phyloP scores from a whole-genome alignment of 2,113 vertebrate species.

The Phylloscopus trochiloides region DNA sequence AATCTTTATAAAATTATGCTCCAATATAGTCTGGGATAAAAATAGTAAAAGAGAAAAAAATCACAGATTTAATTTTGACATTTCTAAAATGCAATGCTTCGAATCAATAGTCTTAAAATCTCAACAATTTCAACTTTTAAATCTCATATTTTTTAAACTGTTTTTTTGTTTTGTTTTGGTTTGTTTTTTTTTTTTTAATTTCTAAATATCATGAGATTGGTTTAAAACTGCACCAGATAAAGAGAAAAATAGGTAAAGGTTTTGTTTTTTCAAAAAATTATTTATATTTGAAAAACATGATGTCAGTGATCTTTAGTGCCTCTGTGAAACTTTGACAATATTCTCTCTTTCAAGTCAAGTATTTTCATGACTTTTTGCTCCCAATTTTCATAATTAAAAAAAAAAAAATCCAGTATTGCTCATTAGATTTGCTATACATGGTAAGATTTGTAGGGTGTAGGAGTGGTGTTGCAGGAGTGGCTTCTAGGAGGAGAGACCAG shows the following conservation, averaged over 20 bases:
- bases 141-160: background rate
- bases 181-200: background rate
- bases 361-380: background rate
- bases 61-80: background rate
- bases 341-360: background rate
- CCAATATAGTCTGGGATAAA: background rate
- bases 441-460: background rate
- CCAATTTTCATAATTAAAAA: background rate
- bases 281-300: background rate
- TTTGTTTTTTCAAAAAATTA: background rate
- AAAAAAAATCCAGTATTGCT: background rate
- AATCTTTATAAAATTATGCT: background rate
- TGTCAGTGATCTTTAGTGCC: background rate
- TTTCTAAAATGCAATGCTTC: background rate
- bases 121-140: background rate
- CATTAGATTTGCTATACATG: background rate
- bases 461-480: rapidly evolving
- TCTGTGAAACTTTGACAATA: background rate
- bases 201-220: background rate
- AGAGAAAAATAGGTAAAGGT: background rate
- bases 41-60: background rate
- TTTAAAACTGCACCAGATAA: background rate
- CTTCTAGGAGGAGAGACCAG: rapidly evolving
- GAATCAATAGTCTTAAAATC: background rate
- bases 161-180: background rate